Conservation (phyloP, 2,888 invertebrate species). For the Mellilla xanthometata region DNA sequence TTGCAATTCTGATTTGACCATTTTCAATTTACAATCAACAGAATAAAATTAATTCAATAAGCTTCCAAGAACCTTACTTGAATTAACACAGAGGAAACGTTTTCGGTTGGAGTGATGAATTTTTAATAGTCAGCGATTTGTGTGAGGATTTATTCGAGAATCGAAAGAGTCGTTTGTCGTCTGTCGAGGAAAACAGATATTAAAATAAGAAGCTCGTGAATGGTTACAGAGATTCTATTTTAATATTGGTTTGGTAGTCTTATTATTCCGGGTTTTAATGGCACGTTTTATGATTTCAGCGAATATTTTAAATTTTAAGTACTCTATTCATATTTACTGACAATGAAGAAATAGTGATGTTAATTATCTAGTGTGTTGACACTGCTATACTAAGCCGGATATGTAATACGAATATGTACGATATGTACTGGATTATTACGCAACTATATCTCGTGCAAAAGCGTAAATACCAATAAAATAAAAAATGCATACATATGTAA, state of each 20-base stretch:
- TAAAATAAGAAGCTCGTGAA: constrained; percentile 11
- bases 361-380: too few relatives aligned
- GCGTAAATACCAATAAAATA: too few relatives aligned
- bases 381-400: too few relatives aligned
- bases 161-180: constrained; percentile 9
- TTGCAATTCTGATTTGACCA: constrained; percentile 68
- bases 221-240: neutral
- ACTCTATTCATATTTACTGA: too few relatives aligned
- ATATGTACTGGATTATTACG: too few relatives aligned
- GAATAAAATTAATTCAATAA: constrained; percentile 73
- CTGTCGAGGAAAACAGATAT: constrained; percentile 8
- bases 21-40: constrained; percentile 77
- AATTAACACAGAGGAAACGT: constrained; percentile 49
- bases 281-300: too few relatives aligned
- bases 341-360: too few relatives aligned
- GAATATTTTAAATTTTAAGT: too few relatives aligned
- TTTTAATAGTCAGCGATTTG: constrained; percentile 45
- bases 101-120: constrained; percentile 43
- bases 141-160: constrained; percentile 14
- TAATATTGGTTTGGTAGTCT: neutral
- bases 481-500: too few relatives aligned
- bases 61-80: constrained; percentile 57
- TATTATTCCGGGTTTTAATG: too few relatives aligned
- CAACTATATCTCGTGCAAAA: too few relatives aligned
- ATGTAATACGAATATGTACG: too few relatives aligned